Evolutionary conservation across 2,113 vertebrate genomes (phyloP).

Genomic region (Gnathonemus longibarbis): DNA sequence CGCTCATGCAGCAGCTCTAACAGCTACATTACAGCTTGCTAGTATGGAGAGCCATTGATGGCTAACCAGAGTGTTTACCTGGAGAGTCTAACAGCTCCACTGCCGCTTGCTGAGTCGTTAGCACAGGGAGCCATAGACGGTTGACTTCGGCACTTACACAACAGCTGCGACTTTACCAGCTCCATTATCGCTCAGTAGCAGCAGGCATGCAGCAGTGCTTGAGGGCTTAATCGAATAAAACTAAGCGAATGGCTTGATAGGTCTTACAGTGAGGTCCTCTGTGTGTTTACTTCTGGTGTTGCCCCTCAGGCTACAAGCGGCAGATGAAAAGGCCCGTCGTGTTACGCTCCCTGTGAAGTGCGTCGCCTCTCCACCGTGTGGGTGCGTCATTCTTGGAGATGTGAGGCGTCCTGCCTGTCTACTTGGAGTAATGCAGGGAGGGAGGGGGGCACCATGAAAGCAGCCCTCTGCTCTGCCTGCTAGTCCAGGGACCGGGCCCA

Average conservation of each 20-base stretch:
- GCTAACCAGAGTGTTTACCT: not conserved
- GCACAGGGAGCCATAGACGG: slow-evolving; percentile 22
- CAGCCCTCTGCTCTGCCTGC: not conserved
- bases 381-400: not conserved
- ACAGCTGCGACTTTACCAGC: slow-evolving; percentile 14
- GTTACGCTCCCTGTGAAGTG: not conserved
- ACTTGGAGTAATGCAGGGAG: not conserved
- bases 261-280: not conserved
- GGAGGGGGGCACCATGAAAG: not conserved
- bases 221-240: slow-evolving; percentile 42
- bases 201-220: slow-evolving; percentile 22
- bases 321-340: not conserved
- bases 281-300: not conserved
- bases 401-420: not conserved
- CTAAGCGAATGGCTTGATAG: slow-evolving; percentile 18
- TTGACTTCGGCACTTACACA: slow-evolving; percentile 31
- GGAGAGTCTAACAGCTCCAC: not conserved
- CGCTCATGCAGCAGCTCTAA: not conserved
- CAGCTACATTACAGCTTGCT: not conserved
- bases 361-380: not conserved
- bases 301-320: not conserved
- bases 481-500: not conserved
- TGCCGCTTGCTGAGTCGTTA: slow-evolving; percentile 21
- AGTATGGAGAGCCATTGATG: not conserved
- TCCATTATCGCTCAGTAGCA: slow-evolving; percentile 29